Conservation (phyloP, 2,888 invertebrate species). For the Drosophila maculinotata region DNA sequence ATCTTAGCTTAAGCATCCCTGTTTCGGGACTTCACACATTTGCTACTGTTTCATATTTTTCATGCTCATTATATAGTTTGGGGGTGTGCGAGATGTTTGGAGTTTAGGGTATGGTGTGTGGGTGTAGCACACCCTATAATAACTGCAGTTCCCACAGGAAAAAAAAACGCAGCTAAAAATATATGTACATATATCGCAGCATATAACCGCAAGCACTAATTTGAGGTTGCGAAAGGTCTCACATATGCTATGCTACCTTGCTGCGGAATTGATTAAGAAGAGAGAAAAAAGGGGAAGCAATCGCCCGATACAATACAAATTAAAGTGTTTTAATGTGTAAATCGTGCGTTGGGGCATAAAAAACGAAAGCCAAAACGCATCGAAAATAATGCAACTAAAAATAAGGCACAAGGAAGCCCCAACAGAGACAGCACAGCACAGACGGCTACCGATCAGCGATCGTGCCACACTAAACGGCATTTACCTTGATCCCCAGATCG, state of each 20-base stretch:
- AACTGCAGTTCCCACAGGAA: conserved; percentile 70
- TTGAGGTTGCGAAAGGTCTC: conserved; percentile 77
- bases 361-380: conserved; percentile 39
- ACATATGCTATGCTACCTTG: conserved; percentile 64
- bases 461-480: conserved; percentile 77
- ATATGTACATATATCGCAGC: conserved; percentile 22
- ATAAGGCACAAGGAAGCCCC: conserved; percentile 66
- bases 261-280: conserved; percentile 62
- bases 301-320: conserved; percentile 70
- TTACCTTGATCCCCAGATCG: conserved; percentile 71
- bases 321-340: conserved; percentile 82
- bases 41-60: conserved; percentile 74
- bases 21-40: conserved; percentile 50
- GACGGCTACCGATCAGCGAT: conserved; percentile 65
- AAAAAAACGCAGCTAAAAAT: conserved; percentile 58
- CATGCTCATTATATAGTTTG: conserved; percentile 56
- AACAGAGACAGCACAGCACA: conserved; percentile 34
- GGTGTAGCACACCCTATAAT: conserved; percentile 60
- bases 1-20: conserved; percentile 54
- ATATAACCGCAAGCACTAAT: conserved; percentile 67
- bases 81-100: conserved; percentile 13
- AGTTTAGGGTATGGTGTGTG: conserved; percentile 24
- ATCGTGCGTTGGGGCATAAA: conserved; percentile 79
- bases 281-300: conserved; percentile 53
- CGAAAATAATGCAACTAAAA: conserved; percentile 51